Base-by-base conservation (phyloP, 2,113 vertebrate species). In the Archocentrus centrarchus region DNA sequence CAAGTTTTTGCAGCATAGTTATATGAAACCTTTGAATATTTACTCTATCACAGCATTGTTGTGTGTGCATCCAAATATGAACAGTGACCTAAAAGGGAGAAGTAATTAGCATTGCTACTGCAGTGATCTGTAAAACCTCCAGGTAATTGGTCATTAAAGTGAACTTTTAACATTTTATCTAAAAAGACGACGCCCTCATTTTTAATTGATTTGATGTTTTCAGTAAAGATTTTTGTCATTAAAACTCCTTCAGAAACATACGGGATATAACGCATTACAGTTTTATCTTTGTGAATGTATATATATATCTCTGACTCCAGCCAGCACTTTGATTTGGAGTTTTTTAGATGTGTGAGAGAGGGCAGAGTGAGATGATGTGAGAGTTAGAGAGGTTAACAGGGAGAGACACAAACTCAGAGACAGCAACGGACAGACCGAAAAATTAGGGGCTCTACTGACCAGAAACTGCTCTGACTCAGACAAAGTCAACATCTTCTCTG, bases 401-500 rank as follows among this genome's bases (percentile, higher is more conserved):
- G 85, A 91, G 83, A 86, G 84, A 91, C 79, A 73, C 84, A 85
- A 89, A 88, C 77, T 73, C 39, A 18, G 62, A 90, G 85, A 90
- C 84, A 89, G 88, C 82, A 64, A 80, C 63, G 82, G 80, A 84
- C 86, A 86, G 91, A 92, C 91, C 79, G 85, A 93, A 83, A 93
- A 93, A 93, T 93, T 88, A 93, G 86, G 90, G 93, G 86, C 89
- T 91, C 88, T 41, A 79, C 91, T 93, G 92, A 93, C 94, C 94
- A 94, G 87, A 94, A 93, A 86, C 61, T 86, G 79, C 88, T 90
- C 77, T 94, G 93, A 95, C 89, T 95, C 93, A 95, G 92, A 82
- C 91, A 92, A 90, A 94, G 92, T 93, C 94, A 95, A 94, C 93
- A 92, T 92, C 90, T 90, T 82, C 82, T 85, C 93, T 95, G 93